Percentiles rank a stretch among this genome's conserved stretches.
phyloP scores from a whole-genome alignment of 2,113 vertebrate species.

The Mus pahari region DNA sequence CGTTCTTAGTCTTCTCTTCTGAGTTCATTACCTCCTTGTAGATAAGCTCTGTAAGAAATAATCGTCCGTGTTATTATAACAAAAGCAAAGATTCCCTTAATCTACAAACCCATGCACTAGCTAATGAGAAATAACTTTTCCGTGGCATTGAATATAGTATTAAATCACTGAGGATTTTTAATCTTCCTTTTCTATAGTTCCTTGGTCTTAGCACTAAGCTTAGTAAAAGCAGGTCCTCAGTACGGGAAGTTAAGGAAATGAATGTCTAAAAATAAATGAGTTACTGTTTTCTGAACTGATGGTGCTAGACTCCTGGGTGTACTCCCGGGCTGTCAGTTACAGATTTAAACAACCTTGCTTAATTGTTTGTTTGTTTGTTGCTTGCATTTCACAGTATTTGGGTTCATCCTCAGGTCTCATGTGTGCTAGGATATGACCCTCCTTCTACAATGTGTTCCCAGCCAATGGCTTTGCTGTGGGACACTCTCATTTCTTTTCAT shows the following conservation, averaged over 20 bases:
- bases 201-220: background rate
- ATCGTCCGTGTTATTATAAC: constrained; percentile 64
- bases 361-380: background rate
- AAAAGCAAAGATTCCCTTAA: background rate
- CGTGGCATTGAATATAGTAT: background rate
- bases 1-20: constrained; percentile 99
- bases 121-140: background rate
- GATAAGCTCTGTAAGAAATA: constrained; percentile 93
- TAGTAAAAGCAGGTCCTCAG: background rate
- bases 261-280: background rate
- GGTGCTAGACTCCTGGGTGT: background rate
- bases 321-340: background rate
- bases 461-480: background rate
- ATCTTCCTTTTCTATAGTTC: background rate
- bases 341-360: background rate
- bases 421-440: background rate
- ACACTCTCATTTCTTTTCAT: background rate
- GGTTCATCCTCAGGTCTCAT: background rate
- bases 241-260: background rate
- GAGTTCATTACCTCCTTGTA: constrained; percentile 99
- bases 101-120: background rate
- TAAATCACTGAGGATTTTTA: background rate
- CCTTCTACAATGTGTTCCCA: too few relatives aligned
- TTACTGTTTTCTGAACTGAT: constrained; percentile 17
- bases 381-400: background rate